Percentiles rank a stretch among this genome's conserved stretches.
phyloP scores from a whole-genome alignment of 2,888 invertebrate species.

The Chorisops tibialis region DNA sequence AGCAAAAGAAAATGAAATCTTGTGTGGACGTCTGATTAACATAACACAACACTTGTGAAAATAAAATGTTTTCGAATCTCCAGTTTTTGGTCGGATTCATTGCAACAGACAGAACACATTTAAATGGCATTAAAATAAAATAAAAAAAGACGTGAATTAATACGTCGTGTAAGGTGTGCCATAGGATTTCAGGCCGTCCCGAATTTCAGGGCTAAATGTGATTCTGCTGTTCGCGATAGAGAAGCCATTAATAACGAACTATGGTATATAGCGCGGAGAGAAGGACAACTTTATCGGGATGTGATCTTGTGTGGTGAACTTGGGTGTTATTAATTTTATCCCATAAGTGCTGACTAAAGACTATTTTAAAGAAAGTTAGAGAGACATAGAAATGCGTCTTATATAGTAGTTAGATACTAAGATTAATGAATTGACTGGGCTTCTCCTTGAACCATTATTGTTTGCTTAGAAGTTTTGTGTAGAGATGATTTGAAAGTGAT shows the following conservation, averaged over 20 bases:
- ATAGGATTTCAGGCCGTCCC: constrained; percentile 3
- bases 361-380: too few relatives aligned
- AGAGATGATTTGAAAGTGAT: too few relatives aligned
- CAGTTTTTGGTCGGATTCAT: not conserved
- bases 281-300: not conserved
- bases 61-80: not conserved
- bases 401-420: too few relatives aligned
- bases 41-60: constrained; percentile 15
- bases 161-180: too few relatives aligned
- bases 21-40: not conserved
- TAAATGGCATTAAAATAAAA: not conserved
- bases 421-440: too few relatives aligned
- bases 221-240: constrained; percentile 17
- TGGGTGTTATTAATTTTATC: not conserved
- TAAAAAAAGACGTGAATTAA: not conserved
- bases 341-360: not conserved
- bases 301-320: constrained; percentile 13
- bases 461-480: too few relatives aligned
- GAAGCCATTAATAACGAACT: constrained; percentile 12
- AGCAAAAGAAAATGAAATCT: not conserved
- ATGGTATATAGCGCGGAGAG: not conserved
- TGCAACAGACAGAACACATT: too few relatives aligned
- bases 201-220: constrained; percentile 4
- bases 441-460: too few relatives aligned
- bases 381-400: too few relatives aligned